Percentiles rank a stretch among this genome's conserved stretches.
These are phyloP conservation scores for Augochlorella aurata DNA, from an alignment of 2,888 invertebrate genomes.

Conservation along the genomic window DNA sequence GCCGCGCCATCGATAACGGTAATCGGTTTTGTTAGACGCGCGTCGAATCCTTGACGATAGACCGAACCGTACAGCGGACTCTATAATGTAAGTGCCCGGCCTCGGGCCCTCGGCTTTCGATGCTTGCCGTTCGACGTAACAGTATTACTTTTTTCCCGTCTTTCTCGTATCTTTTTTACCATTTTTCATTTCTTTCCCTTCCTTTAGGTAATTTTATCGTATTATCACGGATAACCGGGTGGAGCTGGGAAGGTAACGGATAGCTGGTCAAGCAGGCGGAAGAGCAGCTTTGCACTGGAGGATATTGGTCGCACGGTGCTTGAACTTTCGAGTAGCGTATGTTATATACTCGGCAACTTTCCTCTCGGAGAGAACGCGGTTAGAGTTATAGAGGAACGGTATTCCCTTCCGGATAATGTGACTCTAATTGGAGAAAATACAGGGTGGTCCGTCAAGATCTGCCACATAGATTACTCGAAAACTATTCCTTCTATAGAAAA, in stretches of 20 bases:
- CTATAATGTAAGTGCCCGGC: neutral
- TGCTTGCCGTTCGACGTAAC: slow-evolving; percentile 2
- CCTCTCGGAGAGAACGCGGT: neutral
- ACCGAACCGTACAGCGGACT: neutral
- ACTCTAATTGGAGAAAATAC: neutral
- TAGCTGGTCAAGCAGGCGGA: neutral
- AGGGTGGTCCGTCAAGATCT: no score
- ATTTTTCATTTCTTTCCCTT: neutral
- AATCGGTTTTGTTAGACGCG: slow-evolving; percentile 60
- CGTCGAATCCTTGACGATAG: slow-evolving; percentile 46
- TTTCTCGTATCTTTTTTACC: no score
- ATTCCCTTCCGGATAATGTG: neutral
- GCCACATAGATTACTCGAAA: no score
- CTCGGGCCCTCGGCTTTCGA: slow-evolving; percentile 5
- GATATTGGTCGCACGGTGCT: neutral
- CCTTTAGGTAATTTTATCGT: slow-evolving; percentile 4
- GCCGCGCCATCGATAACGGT: slow-evolving; percentile 60
- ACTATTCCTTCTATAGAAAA: no score
- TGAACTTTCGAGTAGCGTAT: neutral
- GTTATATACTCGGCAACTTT: neutral
- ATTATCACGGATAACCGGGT: slow-evolving; percentile 12
- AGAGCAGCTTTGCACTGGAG: neutral
- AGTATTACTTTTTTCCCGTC: neutral
- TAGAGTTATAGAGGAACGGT: neutral
- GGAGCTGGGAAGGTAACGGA: neutral